These are phyloP conservation scores for Parambassis ranga DNA, from an alignment of 2,797 vertebrate genomes.

Conservation along the genomic window DNA sequence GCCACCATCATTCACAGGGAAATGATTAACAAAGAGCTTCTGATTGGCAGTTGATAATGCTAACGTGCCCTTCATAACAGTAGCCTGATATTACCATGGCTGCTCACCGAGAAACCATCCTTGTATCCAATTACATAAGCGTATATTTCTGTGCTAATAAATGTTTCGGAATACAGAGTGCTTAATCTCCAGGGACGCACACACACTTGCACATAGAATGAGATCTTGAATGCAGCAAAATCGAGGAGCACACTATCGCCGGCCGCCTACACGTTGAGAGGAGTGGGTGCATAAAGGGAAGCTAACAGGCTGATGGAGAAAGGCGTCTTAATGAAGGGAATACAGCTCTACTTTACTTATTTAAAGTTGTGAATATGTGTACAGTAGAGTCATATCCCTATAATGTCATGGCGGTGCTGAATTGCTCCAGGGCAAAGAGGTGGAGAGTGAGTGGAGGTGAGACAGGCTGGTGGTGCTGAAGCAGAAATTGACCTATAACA, in stretches of 20 bases:
- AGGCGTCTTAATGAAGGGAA: neutral
- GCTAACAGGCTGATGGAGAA: neutral
- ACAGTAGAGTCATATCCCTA: too few species aligned
- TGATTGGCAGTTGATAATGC: slow-evolving; percentile 39
- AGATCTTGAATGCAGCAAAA: slow-evolving; percentile 1
- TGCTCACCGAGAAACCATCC: slow-evolving; percentile 27
- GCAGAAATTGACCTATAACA: too few species aligned
- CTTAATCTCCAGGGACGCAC: neutral
- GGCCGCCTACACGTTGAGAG: slow-evolving; percentile 13
- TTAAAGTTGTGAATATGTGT: too few species aligned
- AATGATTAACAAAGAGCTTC: slow-evolving; percentile 8
- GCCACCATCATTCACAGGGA: neutral
- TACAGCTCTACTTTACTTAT: neutral
- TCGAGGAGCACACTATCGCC: neutral
- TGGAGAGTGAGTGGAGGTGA: too few species aligned
- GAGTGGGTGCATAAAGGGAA: neutral
- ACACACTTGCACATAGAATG: neutral
- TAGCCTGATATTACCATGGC: slow-evolving; percentile 16
- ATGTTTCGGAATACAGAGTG: neutral
- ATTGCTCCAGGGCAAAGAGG: too few species aligned
- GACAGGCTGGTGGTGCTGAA: too few species aligned
- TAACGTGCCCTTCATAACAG: slow-evolving; percentile 40
- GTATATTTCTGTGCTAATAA: slow-evolving; percentile 23
- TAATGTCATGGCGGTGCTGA: too few species aligned
- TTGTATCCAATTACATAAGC: slow-evolving; percentile 31